A percentile compares a stretch with the other conserved stretches of the same genome.
Conservation (phyloP, 2,888 invertebrate species). For the Lasioglossum pauxillum region DNA sequence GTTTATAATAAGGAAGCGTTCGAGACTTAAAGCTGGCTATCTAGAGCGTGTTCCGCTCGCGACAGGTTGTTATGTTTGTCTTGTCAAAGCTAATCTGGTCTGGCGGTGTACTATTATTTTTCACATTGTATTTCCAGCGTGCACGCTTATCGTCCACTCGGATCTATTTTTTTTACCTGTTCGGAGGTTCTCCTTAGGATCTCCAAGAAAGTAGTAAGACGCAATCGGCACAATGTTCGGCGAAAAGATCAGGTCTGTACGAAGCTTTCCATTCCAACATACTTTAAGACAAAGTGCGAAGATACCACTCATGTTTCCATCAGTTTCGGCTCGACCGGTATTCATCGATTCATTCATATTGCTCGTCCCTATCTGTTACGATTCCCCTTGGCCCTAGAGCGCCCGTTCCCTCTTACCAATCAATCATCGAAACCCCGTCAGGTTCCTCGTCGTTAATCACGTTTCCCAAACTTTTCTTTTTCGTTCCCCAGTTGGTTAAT, state of each 20-base stretch:
- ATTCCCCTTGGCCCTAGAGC: not conserved
- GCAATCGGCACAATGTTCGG: too few species aligned
- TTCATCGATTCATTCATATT: not conserved
- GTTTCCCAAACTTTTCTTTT: conserved; percentile 9
- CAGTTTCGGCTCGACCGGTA: not conserved
- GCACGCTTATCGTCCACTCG: not conserved
- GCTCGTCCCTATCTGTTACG: not conserved
- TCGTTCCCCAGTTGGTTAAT: conserved; percentile 4
- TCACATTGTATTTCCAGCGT: not conserved
- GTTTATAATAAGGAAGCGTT: conserved; percentile 18
- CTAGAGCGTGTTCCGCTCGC: not conserved
- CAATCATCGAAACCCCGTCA: not conserved
- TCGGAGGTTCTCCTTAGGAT: not conserved
- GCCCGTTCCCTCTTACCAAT: not conserved
- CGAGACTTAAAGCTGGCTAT: not conserved
- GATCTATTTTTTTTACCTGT: not conserved
- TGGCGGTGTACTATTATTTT: not conserved
- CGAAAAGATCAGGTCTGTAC: too few species aligned
- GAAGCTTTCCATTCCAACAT: too few species aligned
- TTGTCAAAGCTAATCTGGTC: not conserved
- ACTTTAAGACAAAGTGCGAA: not conserved
- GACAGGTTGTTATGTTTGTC: not conserved
- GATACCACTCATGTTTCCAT: not conserved
- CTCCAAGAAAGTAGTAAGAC: not conserved
- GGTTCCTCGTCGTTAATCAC: conserved; percentile 13